Evolutionary conservation across 53 echinoderm and acorn worm species (phyloP).

Genomic region (Arbacia lixula): DNA sequence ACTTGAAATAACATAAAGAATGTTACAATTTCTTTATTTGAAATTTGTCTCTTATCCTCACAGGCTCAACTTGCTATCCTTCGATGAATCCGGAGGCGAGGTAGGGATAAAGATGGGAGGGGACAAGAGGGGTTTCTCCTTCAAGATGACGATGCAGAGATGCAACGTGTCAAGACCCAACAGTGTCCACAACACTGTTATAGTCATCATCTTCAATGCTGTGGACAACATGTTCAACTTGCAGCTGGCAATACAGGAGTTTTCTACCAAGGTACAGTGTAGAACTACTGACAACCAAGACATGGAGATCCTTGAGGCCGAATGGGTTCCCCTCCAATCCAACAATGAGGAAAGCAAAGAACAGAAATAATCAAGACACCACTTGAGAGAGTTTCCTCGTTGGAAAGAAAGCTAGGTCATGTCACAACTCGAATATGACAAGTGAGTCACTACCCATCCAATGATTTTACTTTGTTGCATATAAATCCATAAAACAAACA

Average conservation of each 20-base stretch:
- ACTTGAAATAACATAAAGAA: no score
- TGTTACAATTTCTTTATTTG: no score
- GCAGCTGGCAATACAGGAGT: neutral
- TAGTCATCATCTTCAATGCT: slow-evolving; percentile 15
- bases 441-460: no score
- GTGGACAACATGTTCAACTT: slow-evolving; percentile 23
- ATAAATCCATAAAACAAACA: no score
- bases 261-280: slow-evolving; percentile 7
- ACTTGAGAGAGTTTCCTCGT: no score
- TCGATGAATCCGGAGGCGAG: neutral
- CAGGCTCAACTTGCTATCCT: neutral
- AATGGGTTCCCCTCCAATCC: no score
- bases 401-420: no score
- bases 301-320: no score
- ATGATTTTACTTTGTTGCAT: no score
- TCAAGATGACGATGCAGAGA: slow-evolving; percentile 14
- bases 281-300: neutral
- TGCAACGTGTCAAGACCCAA: slow-evolving; percentile 23
- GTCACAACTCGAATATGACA: no score
- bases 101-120: slow-evolving; percentile 28
- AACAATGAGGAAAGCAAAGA: no score
- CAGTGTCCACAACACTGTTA: slow-evolving; percentile 23
- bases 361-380: no score
- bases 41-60: neutral
- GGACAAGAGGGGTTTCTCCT: slow-evolving; percentile 14